These are phyloP conservation scores for Heliconius hermathena DNA, from an alignment of 1,140 invertebrate species.

Conservation along the genomic window DNA sequence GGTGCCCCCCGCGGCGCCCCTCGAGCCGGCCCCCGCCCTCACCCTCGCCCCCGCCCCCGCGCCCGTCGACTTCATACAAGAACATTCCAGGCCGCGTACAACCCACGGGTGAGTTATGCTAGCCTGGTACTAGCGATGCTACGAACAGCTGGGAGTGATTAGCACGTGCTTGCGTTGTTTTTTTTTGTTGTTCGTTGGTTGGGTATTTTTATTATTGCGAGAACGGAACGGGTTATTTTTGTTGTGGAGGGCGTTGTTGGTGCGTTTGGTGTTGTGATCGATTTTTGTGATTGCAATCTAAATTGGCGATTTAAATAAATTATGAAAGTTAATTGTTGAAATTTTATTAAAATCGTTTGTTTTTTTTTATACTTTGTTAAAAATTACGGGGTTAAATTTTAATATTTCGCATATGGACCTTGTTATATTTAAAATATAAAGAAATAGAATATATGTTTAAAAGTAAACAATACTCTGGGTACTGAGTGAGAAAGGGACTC, in stretches of 20 bases:
- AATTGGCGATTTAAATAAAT: too few relatives aligned
- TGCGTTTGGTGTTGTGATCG: not conserved
- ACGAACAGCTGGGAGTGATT: constrained; percentile 62
- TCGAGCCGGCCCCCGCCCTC: constrained; percentile 42
- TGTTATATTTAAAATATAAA: too few relatives aligned
- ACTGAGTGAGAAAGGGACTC: too few relatives aligned
- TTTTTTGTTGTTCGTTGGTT: constrained; percentile 11
- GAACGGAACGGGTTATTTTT: not conserved
- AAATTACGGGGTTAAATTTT: too few relatives aligned
- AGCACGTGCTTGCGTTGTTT: constrained; percentile 16
- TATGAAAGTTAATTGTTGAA: too few relatives aligned
- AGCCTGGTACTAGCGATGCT: constrained; percentile 64
- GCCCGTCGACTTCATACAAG: constrained; percentile 73
- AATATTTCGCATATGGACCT: too few relatives aligned
- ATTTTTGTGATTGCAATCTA: not conserved
- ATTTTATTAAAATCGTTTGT: too few relatives aligned
- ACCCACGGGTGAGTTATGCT: constrained; percentile 71
- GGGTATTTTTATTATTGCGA: constrained; percentile 1
- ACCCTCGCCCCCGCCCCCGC: constrained; percentile 49
- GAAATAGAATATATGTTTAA: too few relatives aligned
- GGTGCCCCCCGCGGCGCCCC: constrained; percentile 45
- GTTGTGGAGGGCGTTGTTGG: not conserved
- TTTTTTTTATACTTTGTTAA: too few relatives aligned
- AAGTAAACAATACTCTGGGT: too few relatives aligned
- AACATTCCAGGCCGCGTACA: constrained; percentile 78